Percentiles rank a stretch among this genome's conserved stretches.
These are phyloP conservation scores for Telmatochromis brichardi DNA, from an alignment of 2,113 vertebrate genomes.

Conservation along the genomic window DNA sequence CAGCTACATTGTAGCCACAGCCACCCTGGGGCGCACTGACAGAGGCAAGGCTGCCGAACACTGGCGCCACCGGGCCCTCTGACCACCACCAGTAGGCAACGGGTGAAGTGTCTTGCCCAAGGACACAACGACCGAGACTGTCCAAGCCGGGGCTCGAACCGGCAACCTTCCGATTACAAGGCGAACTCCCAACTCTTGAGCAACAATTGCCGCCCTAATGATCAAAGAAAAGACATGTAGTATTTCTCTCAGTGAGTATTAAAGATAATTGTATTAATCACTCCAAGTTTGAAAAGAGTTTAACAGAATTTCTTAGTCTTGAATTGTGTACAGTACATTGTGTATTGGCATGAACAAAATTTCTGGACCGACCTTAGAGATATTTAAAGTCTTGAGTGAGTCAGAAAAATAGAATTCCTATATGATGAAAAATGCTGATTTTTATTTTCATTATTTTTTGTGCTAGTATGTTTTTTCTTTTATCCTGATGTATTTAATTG, in stretches of 20 bases:
- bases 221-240: neutral
- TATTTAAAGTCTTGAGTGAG: neutral
- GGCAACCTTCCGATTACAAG: no score
- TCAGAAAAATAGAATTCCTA: neutral
- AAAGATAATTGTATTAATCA: neutral
- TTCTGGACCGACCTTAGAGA: neutral
- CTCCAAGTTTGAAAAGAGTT: neutral
- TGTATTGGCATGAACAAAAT: neutral
- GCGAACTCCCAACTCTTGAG: no score
- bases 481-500: neutral
- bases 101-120: no score
- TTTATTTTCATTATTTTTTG: neutral
- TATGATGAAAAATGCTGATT: neutral
- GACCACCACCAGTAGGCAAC: no score
- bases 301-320: neutral
- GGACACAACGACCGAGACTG: no score
- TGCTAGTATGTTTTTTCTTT: neutral
- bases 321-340: neutral
- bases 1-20: no score
- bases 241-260: neutral
- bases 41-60: no score
- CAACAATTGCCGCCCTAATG: accelerated
- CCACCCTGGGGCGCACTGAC: no score
- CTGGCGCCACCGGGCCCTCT: accelerated
- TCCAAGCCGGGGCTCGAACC: accelerated